phyloP scores from a whole-genome alignment of 53 echinoderm and acorn worm genomes.

The Holothuria scabra region DNA sequence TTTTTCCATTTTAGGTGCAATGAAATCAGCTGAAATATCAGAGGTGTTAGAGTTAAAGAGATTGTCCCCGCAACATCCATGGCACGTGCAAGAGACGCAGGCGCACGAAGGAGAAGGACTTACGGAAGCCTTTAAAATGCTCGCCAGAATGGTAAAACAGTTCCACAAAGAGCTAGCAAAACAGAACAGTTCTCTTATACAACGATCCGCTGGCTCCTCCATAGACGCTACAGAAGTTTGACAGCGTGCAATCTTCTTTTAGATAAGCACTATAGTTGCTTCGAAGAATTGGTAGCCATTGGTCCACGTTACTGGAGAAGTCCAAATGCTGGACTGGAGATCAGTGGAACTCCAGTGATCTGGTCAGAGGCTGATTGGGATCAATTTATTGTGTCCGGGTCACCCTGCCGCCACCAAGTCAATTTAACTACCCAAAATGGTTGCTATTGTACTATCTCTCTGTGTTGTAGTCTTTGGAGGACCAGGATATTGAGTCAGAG shows the following conservation, averaged over 20 bases:
- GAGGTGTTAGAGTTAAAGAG: conserved; percentile 80
- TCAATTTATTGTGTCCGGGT: too few relatives aligned
- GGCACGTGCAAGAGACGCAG: conserved; percentile 82
- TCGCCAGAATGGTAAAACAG: conserved; percentile 92
- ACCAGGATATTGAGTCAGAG: too few relatives aligned
- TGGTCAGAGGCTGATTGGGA: too few relatives aligned
- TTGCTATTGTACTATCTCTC: too few relatives aligned
- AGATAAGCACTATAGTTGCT: too few relatives aligned
- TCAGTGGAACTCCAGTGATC: too few relatives aligned
- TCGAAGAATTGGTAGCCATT: too few relatives aligned
- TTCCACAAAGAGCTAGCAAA: conserved; percentile 87
- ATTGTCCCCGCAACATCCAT: conserved; percentile 75
- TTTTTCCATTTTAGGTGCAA: conserved; percentile 60
- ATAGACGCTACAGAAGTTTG: conserved; percentile 12
- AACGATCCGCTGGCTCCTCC: not conserved
- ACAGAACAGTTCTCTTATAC: conserved; percentile 17
- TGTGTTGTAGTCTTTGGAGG: too few relatives aligned
- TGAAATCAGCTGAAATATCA: conserved; percentile 72
- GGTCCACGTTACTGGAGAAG: too few relatives aligned
- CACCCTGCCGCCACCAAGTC: too few relatives aligned
- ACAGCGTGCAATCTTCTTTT: not conserved
- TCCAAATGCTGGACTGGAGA: too few relatives aligned
- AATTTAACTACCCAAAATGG: too few relatives aligned
- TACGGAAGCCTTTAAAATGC: conserved; percentile 79
- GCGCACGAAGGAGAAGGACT: conserved; percentile 90